Conservation (phyloP, 2,888 invertebrate species). For the Melinaea marsaeus region DNA sequence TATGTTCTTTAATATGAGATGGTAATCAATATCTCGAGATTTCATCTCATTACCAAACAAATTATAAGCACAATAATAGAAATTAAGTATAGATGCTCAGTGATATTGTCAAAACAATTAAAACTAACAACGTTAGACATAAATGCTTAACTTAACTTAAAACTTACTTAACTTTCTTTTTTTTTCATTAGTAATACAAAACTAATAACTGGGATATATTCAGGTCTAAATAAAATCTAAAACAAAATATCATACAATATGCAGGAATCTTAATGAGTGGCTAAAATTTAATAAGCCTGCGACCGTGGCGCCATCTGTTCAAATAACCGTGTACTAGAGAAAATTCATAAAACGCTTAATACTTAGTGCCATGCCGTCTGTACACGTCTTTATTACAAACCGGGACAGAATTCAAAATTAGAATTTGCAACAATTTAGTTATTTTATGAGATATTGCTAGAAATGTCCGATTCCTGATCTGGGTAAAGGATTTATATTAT, state of each 20-base stretch:
- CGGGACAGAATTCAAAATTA: conserved; percentile 44
- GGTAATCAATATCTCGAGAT: too few relatives aligned
- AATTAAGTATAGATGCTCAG: too few relatives aligned
- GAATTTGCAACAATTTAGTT: conserved; percentile 39
- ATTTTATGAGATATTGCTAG: conserved; percentile 27
- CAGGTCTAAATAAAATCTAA: conserved; percentile 21
- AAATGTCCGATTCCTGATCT: conserved; percentile 15
- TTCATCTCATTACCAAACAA: too few relatives aligned
- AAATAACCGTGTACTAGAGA: conserved; percentile 36
- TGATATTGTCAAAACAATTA: too few relatives aligned
- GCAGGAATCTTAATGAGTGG: conserved; percentile 25
- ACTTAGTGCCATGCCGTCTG: too few relatives aligned
- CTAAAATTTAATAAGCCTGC: conserved; percentile 12
- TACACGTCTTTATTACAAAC: conserved; percentile 34
- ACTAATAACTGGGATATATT: conserved; percentile 13
- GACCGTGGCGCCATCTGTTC: conserved; percentile 36
- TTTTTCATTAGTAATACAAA: too few relatives aligned
- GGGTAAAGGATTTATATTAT: conserved; percentile 15
- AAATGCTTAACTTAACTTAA: too few relatives aligned
- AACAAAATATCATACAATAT: conserved; percentile 20
- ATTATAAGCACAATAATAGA: too few relatives aligned
- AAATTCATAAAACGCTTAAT: conserved; percentile 42
- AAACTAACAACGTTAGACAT: too few relatives aligned
- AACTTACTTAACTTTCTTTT: too few relatives aligned
- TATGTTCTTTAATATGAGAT: too few relatives aligned